Evolutionary conservation across 1,140 invertebrate genomes (phyloP).

Genomic region (Chlorops oryzae): DNA sequence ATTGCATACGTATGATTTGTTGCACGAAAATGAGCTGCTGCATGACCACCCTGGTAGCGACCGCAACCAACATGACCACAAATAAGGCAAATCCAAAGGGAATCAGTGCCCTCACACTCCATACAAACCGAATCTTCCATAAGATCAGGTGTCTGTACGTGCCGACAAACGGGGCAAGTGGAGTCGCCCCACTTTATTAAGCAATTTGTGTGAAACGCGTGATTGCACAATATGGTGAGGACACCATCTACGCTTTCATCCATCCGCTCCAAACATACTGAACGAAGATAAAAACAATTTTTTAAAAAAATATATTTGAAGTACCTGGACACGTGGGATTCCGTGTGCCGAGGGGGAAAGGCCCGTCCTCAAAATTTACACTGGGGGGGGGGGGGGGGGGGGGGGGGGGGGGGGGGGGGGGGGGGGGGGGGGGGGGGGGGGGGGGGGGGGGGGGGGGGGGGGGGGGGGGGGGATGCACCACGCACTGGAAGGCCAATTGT

Average conservation of each 20-base stretch:
- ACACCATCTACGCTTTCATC: slow-evolving; percentile 97
- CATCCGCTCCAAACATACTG: slow-evolving; percentile 78
- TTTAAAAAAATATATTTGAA: too few species aligned
- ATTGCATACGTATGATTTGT: slow-evolving; percentile 97
- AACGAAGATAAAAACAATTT: slow-evolving; percentile 2
- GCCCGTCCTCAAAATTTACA: slow-evolving; percentile 51
- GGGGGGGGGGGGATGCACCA: too few species aligned
- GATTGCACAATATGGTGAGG: slow-evolving; percentile 96
- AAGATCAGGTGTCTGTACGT: slow-evolving; percentile 89
- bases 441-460: too few species aligned
- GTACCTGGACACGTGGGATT: slow-evolving; percentile 88
- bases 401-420: too few species aligned
- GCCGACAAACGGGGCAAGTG: slow-evolving; percentile 73
- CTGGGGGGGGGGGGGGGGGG: too few species aligned
- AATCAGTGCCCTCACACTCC: slow-evolving; percentile 70
- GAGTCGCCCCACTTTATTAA: slow-evolving; percentile 95
- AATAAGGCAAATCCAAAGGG: slow-evolving; percentile 97
- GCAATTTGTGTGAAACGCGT: slow-evolving; percentile 94
- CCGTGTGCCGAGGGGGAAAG: slow-evolving; percentile 76
- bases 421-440: too few species aligned
- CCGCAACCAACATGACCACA: slow-evolving; percentile 98
- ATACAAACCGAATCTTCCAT: slow-evolving; percentile 75
- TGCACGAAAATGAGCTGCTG: slow-evolving; percentile 81
- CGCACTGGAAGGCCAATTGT: too few species aligned
- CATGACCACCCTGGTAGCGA: slow-evolving; percentile 60